phyloP scores from a whole-genome alignment of 2,888 invertebrate genomes.

The Agonopterix alstromeriana region DNA sequence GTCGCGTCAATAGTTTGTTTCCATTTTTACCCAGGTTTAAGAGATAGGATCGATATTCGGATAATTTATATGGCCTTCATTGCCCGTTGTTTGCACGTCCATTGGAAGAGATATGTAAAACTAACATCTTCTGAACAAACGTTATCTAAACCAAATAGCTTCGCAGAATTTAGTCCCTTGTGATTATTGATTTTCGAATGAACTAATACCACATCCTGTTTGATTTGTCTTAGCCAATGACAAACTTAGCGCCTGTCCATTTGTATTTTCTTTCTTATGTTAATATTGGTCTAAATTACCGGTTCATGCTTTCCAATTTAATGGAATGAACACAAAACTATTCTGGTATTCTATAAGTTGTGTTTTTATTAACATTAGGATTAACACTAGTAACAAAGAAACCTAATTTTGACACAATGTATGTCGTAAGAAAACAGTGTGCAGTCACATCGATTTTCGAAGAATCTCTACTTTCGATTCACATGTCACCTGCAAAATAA shows the following conservation, averaged over 20 bases:
- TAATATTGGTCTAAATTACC: background rate
- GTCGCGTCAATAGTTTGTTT: slow-evolving; percentile 73
- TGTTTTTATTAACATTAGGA: slow-evolving; percentile 21
- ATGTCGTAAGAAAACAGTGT: slow-evolving; percentile 24
- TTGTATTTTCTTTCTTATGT: background rate
- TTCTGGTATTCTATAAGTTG: no score
- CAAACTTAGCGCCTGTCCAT: slow-evolving; percentile 6
- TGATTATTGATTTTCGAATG: slow-evolving; percentile 55
- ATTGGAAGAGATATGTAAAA: slow-evolving; percentile 57
- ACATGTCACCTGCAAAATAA: no score
- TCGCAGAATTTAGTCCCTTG: slow-evolving; percentile 59
- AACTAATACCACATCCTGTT: slow-evolving; percentile 43
- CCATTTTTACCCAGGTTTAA: slow-evolving; percentile 60
- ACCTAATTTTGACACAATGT: slow-evolving; percentile 30
- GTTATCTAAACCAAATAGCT: slow-evolving; percentile 67
- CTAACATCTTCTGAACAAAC: slow-evolving; percentile 58
- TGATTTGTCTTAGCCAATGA: slow-evolving; percentile 9
- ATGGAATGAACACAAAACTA: background rate
- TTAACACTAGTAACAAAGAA: slow-evolving; percentile 34
- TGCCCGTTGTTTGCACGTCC: slow-evolving; percentile 53
- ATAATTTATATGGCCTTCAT: slow-evolving; percentile 60
- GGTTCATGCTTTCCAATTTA: no score
- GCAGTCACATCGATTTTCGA: slow-evolving; percentile 32
- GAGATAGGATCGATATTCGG: slow-evolving; percentile 64
- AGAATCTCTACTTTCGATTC: slow-evolving; percentile 18